Conservation (phyloP, 2,888 invertebrate species). For the Tipula unca region DNA sequence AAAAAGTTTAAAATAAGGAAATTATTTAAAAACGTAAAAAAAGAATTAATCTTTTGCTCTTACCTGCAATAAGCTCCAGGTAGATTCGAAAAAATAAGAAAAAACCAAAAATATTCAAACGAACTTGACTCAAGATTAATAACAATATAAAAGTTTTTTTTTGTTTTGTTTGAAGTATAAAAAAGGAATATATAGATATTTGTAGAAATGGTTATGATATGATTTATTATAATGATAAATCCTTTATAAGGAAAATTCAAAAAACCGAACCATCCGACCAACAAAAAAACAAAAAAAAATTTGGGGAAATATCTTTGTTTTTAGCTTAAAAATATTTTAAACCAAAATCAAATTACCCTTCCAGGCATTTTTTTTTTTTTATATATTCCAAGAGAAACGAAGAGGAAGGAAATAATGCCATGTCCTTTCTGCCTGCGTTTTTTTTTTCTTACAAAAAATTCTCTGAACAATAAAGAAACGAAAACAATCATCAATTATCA, state of each 20-base stretch:
- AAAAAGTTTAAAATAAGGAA: not conserved
- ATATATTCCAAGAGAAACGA: not conserved
- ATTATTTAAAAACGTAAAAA: not conserved
- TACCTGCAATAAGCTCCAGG: not conserved
- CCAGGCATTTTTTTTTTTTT: not conserved
- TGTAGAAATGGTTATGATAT: not conserved
- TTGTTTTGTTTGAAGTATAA: not conserved
- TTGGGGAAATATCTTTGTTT: not conserved
- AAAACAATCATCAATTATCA: conserved; percentile 8
- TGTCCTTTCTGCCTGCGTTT: not conserved
- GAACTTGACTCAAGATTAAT: not conserved
- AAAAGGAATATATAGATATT: not conserved
- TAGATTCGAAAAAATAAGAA: not conserved
- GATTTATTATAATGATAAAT: not conserved
- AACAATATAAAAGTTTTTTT: not conserved
- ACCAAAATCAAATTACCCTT: not conserved
- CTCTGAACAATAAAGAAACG: not conserved
- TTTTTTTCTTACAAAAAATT: not conserved
- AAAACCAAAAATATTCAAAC: not conserved
- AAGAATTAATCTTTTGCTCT: not conserved
- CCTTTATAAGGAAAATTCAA: not conserved
- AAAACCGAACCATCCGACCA: not conserved
- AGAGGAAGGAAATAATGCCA: not conserved
- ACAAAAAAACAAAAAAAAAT: not conserved
- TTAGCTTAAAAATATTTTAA: not conserved